Evolutionary conservation across 2,797 vertebrate genomes (phyloP).

Genomic region (Platalea minor): DNA sequence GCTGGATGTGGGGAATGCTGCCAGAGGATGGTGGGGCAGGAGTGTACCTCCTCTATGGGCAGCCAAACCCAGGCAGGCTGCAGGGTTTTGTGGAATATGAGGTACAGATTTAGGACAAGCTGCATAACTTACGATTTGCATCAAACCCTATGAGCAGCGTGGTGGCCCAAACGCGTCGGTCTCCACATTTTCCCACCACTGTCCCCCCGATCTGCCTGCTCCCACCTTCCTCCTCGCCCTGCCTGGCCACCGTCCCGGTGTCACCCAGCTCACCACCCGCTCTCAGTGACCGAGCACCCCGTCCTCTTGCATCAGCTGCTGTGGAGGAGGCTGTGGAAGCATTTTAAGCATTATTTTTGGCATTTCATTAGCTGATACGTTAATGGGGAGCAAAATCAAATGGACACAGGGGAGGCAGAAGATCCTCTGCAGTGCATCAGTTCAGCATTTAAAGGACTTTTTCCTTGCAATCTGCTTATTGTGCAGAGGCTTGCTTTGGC

Average conservation of each 20-base stretch:
- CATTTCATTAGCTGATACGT: neutral
- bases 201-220: neutral
- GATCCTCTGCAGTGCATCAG: neutral
- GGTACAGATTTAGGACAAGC: neutral
- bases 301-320: neutral
- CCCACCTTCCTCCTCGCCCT: neutral
- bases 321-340: neutral
- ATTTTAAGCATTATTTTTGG: neutral
- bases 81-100: neutral
- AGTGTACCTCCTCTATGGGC: fast-evolving
- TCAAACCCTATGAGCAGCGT: fast-evolving
- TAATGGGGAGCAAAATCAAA: neutral
- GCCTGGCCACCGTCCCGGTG: neutral
- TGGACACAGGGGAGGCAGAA: neutral
- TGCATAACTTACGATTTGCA: fast-evolving
- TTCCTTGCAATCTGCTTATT: neutral
- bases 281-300: neutral
- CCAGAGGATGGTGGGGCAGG: neutral
- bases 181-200: neutral
- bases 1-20: neutral
- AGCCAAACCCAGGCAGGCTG: neutral
- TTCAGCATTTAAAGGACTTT: neutral
- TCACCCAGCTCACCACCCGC: neutral
- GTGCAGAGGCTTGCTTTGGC: neutral
- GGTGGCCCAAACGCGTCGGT: fast-evolving